phyloP scores from a whole-genome alignment of 1,140 invertebrate genomes.

The Philaenus spumarius region DNA sequence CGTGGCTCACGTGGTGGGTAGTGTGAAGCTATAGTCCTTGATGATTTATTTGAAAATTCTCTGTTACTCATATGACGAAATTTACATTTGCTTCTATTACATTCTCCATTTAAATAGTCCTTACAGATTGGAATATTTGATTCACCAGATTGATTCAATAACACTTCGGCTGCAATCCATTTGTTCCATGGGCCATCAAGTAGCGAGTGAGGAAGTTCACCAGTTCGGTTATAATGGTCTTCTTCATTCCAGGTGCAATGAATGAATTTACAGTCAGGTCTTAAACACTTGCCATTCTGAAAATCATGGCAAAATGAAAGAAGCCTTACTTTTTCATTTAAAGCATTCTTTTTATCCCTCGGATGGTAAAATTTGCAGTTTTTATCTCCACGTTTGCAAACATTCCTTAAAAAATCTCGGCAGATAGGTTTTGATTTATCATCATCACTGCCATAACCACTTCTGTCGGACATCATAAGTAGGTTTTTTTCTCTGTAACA shows the following conservation, averaged over 20 bases:
- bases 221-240: conserved; percentile 61
- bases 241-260: conserved; percentile 73
- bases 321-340: conserved; percentile 28
- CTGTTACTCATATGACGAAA: conserved; percentile 10
- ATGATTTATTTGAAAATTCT: not conserved
- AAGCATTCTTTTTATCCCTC: conserved; percentile 54
- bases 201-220: conserved; percentile 49
- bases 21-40: not conserved
- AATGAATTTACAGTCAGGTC: conserved; percentile 55
- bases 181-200: conserved; percentile 10
- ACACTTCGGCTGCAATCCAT: conserved; percentile 9
- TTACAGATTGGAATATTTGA: conserved; percentile 3
- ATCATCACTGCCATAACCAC: not conserved
- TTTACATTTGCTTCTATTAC: conserved; percentile 1
- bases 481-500: too few species aligned
- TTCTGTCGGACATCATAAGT: not conserved
- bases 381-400: conserved; percentile 68
- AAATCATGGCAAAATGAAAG: conserved; percentile 75
- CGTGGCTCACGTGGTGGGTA: too few species aligned
- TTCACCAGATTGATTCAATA: not conserved
- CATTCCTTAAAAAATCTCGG: conserved; percentile 53
- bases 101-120: conserved; percentile 1
- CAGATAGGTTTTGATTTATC: conserved; percentile 39
- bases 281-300: conserved; percentile 56
- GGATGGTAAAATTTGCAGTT: conserved; percentile 69